Conservation (phyloP, 1,140 invertebrate genomes). For the Aethina tumida region DNA sequence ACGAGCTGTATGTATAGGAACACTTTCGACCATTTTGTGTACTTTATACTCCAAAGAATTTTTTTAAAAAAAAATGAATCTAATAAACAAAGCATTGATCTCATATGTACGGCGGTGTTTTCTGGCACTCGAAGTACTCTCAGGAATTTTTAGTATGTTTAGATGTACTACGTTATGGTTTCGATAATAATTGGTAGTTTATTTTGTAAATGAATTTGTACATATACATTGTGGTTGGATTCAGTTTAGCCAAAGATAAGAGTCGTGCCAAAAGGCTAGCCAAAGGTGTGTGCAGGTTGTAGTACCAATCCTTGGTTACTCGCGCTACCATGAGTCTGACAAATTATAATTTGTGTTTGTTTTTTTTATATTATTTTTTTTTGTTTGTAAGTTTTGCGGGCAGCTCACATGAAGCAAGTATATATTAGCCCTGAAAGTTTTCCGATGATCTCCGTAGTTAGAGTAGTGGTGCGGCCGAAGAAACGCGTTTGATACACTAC, state of each 20-base stretch:
- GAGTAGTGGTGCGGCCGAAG: slow-evolving; percentile 31
- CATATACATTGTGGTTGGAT: slow-evolving; percentile 26
- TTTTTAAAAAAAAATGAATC: slow-evolving; percentile 31
- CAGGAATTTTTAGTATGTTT: slow-evolving; percentile 30
- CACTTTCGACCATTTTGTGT: too few species aligned
- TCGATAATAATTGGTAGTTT: slow-evolving; percentile 1
- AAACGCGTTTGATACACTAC: slow-evolving; percentile 22
- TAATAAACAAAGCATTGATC: slow-evolving; percentile 33
- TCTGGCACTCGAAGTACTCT: slow-evolving; percentile 25
- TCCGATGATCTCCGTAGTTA: slow-evolving; percentile 37
- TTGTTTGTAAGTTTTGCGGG: slow-evolving; percentile 12
- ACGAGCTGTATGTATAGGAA: too few species aligned
- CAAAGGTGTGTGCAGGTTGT: slow-evolving; percentile 14
- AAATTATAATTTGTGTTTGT: slow-evolving; percentile 27
- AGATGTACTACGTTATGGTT: neutral
- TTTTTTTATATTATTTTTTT: too few species aligned
- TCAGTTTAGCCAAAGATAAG: slow-evolving; percentile 34
- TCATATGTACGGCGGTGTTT: slow-evolving; percentile 24
- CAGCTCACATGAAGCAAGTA: slow-evolving; percentile 13
- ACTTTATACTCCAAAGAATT: too few species aligned
- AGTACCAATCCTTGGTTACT: slow-evolving; percentile 24
- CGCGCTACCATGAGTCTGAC: slow-evolving; percentile 33
- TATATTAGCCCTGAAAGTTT: slow-evolving; percentile 29
- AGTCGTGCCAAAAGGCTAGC: slow-evolving; percentile 26
- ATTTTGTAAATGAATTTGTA: slow-evolving; percentile 17